Conservation (phyloP, 1,140 invertebrate genomes). For the Mizuhopecten yessoensis region DNA sequence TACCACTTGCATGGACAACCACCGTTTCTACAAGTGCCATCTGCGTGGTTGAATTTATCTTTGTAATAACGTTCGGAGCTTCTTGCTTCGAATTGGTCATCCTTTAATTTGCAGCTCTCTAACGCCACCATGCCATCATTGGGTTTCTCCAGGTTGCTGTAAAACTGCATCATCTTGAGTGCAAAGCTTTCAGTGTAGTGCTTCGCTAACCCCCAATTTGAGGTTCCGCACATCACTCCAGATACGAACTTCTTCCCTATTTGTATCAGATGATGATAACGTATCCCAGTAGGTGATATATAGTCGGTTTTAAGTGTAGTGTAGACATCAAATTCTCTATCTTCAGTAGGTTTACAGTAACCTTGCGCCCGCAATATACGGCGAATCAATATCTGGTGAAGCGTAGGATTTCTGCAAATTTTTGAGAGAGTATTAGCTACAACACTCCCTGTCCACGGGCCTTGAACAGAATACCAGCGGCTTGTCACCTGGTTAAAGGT, state of each 20-base stretch:
- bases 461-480: not conserved
- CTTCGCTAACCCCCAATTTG: not conserved
- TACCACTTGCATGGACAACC: not conserved
- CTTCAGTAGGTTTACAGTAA: not conserved
- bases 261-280: not conserved
- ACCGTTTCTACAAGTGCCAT: not conserved
- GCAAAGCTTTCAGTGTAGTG: not conserved
- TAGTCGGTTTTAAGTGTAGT: not conserved
- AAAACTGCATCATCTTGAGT: not conserved
- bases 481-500: not conserved
- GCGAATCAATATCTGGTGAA: not conserved
- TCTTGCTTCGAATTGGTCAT: not conserved
- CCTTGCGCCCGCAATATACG: not conserved
- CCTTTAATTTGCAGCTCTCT: not conserved
- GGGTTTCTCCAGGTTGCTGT: not conserved
- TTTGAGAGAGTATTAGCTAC: not conserved
- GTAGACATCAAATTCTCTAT: not conserved
- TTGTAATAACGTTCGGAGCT: not conserved
- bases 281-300: not conserved
- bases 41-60: not conserved
- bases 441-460: not conserved
- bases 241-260: not conserved
- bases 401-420: not conserved
- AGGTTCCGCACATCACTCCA: not conserved
- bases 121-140: slow-evolving; percentile 8